A percentile compares a stretch with the other conserved stretches of the same genome.
Evolutionary conservation across 2,797 vertebrate genomes (phyloP).

Genomic region (Clarias fuscus): DNA sequence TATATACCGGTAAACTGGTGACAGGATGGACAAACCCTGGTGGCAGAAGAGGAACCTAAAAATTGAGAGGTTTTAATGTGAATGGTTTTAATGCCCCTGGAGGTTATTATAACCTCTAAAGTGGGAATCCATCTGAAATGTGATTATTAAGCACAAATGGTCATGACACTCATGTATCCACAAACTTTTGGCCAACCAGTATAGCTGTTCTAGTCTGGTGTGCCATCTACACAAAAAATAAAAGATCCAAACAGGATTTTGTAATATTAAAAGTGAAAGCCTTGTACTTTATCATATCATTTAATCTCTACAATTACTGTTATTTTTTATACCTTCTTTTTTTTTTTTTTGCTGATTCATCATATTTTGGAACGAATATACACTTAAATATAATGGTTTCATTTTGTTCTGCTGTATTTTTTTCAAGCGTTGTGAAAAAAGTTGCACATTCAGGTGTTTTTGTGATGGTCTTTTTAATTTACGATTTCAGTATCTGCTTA

Average conservation of each 20-base stretch:
- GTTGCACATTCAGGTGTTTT: neutral
- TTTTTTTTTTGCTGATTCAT: slow-evolving; percentile 28
- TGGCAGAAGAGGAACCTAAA: no score
- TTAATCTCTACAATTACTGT: slow-evolving; percentile 27
- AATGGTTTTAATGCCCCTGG: no score
- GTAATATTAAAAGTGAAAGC: slow-evolving; percentile 42
- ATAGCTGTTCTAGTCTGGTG: no score
- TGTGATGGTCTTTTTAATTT: neutral
- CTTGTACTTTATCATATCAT: slow-evolving; percentile 23
- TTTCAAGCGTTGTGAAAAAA: slow-evolving; percentile 28
- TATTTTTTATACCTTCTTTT: slow-evolving; percentile 52
- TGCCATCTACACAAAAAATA: no score
- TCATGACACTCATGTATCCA: no score
- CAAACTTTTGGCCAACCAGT: no score
- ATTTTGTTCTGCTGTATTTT: slow-evolving; percentile 39
- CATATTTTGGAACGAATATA: slow-evolving; percentile 31
- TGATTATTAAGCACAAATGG: no score
- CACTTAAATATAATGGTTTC: slow-evolving; percentile 43
- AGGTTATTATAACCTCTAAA: no score
- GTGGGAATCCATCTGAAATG: no score
- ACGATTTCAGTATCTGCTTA: neutral
- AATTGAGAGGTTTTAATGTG: no score
- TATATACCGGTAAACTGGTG: no score
- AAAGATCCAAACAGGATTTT: neutral
- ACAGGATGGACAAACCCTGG: no score